These are phyloP conservation scores for Drosophila ercepeae DNA, from an alignment of 1,140 invertebrate species.

Conservation along the genomic window DNA sequence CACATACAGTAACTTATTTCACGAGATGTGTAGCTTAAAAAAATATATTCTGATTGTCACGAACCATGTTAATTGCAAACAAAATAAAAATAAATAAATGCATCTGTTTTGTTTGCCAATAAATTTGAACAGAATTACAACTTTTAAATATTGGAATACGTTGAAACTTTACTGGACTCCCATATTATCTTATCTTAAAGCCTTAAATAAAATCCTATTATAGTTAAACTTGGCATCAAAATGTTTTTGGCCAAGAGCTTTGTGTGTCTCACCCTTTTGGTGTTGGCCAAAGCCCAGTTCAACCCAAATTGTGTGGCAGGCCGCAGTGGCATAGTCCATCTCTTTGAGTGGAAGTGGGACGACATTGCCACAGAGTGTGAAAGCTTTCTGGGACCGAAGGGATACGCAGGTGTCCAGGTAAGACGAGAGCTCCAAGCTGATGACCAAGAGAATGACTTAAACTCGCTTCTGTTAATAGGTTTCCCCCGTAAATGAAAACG, in stretches of 20 bases:
- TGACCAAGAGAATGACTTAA: not conserved
- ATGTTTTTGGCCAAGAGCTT: not conserved
- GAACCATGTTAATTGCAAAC: not conserved
- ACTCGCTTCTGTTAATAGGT: not conserved
- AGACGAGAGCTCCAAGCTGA: not conserved
- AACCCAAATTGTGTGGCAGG: not conserved
- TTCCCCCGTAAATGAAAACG: not conserved
- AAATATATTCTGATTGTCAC: not conserved
- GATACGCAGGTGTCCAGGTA: not conserved
- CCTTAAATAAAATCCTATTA: no score
- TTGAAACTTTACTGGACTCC: no score
- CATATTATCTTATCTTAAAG: no score
- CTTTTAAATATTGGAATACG: no score
- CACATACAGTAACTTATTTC: not conserved
- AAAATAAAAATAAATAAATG: not conserved
- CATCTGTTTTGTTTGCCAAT: no score
- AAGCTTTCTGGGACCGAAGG: not conserved
- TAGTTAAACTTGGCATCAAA: not conserved
- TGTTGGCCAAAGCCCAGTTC: not conserved
- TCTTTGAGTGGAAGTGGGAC: not conserved
- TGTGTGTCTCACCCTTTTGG: not conserved
- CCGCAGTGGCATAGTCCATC: not conserved
- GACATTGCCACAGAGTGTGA: constrained; percentile 1
- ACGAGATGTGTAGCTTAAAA: not conserved
- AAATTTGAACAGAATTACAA: no score